Conservation (phyloP, 92 coral and sea anemone genomes). For the Porites rus region DNA sequence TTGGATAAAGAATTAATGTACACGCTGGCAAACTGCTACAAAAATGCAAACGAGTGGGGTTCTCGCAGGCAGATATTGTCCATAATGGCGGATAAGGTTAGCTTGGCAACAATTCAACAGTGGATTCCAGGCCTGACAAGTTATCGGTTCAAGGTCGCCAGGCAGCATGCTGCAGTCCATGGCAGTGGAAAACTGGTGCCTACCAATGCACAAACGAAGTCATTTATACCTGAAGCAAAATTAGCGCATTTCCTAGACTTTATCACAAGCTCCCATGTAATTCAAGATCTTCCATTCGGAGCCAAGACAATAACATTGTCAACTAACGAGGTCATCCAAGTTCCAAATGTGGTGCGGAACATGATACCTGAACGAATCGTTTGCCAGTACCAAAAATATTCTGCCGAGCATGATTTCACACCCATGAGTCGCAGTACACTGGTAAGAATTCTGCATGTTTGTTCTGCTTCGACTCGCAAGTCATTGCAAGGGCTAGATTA, state of each 20-base stretch:
- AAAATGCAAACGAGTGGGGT: not conserved
- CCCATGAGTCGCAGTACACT: constrained; percentile 27
- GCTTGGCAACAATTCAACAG: too few relatives aligned
- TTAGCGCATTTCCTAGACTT: constrained; percentile 22
- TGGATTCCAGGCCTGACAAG: too few relatives aligned
- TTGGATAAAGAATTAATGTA: too few relatives aligned
- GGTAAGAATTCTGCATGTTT: constrained; percentile 27
- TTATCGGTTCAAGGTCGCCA: too few relatives aligned
- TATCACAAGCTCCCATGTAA: not conserved
- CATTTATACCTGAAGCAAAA: constrained; percentile 19
- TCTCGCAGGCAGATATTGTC: constrained; percentile 19
- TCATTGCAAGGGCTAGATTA: constrained; percentile 29
- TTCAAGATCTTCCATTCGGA: constrained; percentile 61
- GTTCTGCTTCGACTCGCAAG: constrained; percentile 28
- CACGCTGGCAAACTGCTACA: too few relatives aligned
- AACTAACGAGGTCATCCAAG: constrained; percentile 42
- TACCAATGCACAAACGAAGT: constrained; percentile 20
- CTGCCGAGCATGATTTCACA: constrained; percentile 5
- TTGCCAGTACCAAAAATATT: constrained; percentile 40
- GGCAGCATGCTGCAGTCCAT: not conserved
- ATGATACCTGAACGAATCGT: constrained; percentile 54
- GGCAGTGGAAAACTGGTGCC: constrained; percentile 21
- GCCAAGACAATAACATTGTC: constrained; percentile 45
- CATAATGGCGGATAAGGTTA: too few relatives aligned
- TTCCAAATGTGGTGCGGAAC: constrained; percentile 49